phyloP scores from a whole-genome alignment of 2,888 invertebrate genomes.

The Mythimna vitellina region DNA sequence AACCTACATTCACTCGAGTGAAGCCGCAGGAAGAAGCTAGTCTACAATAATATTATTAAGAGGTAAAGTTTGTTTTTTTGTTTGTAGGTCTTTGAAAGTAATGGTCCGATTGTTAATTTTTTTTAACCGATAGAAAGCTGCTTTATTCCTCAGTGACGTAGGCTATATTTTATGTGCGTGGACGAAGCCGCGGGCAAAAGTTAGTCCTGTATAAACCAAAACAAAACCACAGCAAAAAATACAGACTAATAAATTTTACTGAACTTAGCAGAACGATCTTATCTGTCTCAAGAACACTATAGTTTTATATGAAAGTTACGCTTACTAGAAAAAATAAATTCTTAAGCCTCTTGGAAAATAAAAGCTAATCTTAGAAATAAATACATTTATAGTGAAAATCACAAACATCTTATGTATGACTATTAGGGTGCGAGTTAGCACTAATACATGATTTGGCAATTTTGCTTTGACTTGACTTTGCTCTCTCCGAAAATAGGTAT shows the following conservation, averaged over 20 bases:
- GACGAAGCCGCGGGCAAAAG: too few species aligned
- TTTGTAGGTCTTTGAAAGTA: too few species aligned
- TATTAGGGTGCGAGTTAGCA: background rate
- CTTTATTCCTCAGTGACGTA: too few species aligned
- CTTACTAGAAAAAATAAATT: conserved; percentile 14
- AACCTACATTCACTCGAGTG: too few species aligned
- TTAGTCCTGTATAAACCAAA: background rate
- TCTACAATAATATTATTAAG: too few species aligned
- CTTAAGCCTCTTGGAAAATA: conserved; percentile 1
- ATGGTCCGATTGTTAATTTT: too few species aligned
- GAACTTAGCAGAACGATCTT: conserved; percentile 6
- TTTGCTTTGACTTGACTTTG: too few species aligned
- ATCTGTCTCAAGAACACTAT: background rate
- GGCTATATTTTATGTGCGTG: too few species aligned
- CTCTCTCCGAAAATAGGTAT: too few species aligned
- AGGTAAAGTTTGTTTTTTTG: too few species aligned
- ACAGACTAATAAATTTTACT: conserved; percentile 1
- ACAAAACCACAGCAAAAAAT: background rate
- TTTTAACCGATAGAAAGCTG: too few species aligned
- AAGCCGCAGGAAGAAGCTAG: too few species aligned
- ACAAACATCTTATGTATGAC: background rate
- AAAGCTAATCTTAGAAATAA: background rate
- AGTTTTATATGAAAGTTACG: background rate
- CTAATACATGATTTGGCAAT: background rate
- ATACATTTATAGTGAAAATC: background rate